Conservation (phyloP, 2,888 invertebrate species). For the Sesamia inferens region DNA sequence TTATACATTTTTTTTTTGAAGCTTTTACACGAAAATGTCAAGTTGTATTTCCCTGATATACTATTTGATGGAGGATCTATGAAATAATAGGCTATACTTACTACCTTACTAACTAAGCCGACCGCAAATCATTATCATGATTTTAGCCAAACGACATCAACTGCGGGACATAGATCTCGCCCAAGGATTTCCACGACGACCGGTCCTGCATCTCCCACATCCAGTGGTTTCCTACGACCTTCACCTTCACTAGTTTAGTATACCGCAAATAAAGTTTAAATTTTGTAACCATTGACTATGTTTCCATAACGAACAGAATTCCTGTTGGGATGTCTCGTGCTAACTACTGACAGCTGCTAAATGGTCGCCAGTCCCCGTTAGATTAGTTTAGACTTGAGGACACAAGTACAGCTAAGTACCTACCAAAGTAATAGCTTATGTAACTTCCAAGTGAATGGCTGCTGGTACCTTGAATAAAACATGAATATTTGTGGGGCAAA, state of each 20-base stretch:
- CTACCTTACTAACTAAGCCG: not conserved
- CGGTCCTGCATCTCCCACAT: too few relatives aligned
- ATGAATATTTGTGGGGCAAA: not conserved
- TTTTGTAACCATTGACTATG: constrained; percentile 16
- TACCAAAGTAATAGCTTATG: constrained; percentile 33
- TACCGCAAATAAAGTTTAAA: constrained; percentile 24
- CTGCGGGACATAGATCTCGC: too few relatives aligned
- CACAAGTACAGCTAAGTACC: constrained; percentile 26
- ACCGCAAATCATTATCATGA: too few relatives aligned
- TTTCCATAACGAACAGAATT: constrained; percentile 28
- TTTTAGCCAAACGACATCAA: too few relatives aligned
- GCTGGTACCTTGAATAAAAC: constrained; percentile 8
- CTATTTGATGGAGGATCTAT: not conserved
- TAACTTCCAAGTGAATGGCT: constrained; percentile 21
- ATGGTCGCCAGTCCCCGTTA: constrained; percentile 25
- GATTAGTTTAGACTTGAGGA: constrained; percentile 47
- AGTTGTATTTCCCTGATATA: not conserved
- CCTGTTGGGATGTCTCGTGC: constrained; percentile 27
- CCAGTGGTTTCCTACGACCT: too few relatives aligned
- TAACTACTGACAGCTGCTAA: constrained; percentile 32
- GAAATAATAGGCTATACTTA: too few relatives aligned
- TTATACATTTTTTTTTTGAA: not conserved
- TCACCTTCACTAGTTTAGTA: too few relatives aligned
- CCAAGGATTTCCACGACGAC: too few relatives aligned
- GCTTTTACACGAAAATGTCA: not conserved